phyloP scores from a whole-genome alignment of 1,140 invertebrate species.

The Maconellicoccus hirsutus region DNA sequence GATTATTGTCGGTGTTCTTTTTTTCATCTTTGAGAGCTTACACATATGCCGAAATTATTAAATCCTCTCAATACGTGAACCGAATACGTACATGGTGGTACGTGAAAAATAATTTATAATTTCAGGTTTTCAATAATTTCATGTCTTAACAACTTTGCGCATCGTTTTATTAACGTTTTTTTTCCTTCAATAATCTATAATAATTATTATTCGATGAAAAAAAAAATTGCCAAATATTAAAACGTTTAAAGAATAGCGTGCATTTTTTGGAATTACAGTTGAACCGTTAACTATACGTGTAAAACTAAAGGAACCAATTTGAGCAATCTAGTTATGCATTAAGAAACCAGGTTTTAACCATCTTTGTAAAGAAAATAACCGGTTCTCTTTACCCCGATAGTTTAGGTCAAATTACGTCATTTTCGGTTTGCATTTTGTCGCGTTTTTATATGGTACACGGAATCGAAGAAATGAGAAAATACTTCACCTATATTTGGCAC shows the following conservation, averaged over 20 bases:
- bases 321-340: neutral
- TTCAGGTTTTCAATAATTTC: too few relatives aligned
- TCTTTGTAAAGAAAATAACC: neutral
- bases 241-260: neutral
- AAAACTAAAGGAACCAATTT: neutral
- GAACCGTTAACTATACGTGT: neutral
- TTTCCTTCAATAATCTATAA: too few relatives aligned
- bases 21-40: too few relatives aligned
- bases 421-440: neutral
- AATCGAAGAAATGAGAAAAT: neutral
- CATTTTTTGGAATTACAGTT: neutral
- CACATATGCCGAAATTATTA: too few relatives aligned
- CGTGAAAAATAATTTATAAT: too few relatives aligned
- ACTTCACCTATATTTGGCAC: neutral
- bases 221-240: neutral
- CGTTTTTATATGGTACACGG: neutral
- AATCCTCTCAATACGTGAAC: neutral
- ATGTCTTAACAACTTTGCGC: too few relatives aligned
- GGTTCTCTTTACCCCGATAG: neutral
- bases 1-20: neutral
- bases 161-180: too few relatives aligned
- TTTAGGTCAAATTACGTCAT: constrained; percentile 4
- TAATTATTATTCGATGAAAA: neutral
- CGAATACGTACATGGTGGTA: neutral
- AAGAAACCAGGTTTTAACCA: neutral